A percentile compares a stretch with the other conserved stretches of the same genome.
Conservation (phyloP, 2,888 invertebrate genomes). For the Caenorhabditis drosophilae region DNA sequence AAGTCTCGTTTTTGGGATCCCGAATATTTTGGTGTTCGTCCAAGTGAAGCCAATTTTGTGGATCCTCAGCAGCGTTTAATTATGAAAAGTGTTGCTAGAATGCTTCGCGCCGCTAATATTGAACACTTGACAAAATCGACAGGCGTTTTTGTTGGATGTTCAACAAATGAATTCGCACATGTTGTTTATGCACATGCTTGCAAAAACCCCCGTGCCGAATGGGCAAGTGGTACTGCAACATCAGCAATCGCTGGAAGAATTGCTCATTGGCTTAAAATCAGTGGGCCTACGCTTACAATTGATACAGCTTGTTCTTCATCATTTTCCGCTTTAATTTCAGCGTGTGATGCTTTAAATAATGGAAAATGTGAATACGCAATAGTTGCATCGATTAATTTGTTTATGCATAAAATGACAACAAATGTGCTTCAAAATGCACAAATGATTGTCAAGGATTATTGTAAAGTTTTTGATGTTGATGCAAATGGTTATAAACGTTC, state of each 20-base stretch:
- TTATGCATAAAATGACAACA: slow-evolving; percentile 61
- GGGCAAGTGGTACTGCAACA: slow-evolving; percentile 85
- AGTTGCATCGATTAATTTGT: slow-evolving; percentile 65
- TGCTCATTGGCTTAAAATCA: slow-evolving; percentile 91
- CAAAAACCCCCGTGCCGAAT: slow-evolving; percentile 68
- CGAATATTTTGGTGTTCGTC: slow-evolving; percentile 68
- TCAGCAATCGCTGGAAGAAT: slow-evolving; percentile 88
- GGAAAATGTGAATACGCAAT: slow-evolving; percentile 54
- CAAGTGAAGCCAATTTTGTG: slow-evolving; percentile 75
- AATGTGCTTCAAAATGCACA: slow-evolving; percentile 61
- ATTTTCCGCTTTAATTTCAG: slow-evolving; percentile 74
- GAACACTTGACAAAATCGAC: slow-evolving; percentile 83
- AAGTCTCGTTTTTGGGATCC: slow-evolving; percentile 67
- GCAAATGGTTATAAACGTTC: slow-evolving; percentile 69
- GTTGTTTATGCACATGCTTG: slow-evolving; percentile 38
- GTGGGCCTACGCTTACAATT: slow-evolving; percentile 88
- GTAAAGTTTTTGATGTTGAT: slow-evolving; percentile 66
- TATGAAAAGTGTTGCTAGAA: slow-evolving; percentile 37
- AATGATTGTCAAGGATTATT: slow-evolving; percentile 55
- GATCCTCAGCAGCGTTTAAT: slow-evolving; percentile 88
- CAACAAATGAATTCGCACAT: slow-evolving; percentile 57
- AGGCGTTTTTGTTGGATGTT: slow-evolving; percentile 89
- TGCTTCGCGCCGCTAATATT: slow-evolving; percentile 74
- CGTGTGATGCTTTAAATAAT: slow-evolving; percentile 75
- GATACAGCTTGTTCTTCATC: slow-evolving; percentile 98